These are phyloP conservation scores for Anolis sagrei DNA, from an alignment of 2,113 vertebrate species.

Conservation along the genomic window DNA sequence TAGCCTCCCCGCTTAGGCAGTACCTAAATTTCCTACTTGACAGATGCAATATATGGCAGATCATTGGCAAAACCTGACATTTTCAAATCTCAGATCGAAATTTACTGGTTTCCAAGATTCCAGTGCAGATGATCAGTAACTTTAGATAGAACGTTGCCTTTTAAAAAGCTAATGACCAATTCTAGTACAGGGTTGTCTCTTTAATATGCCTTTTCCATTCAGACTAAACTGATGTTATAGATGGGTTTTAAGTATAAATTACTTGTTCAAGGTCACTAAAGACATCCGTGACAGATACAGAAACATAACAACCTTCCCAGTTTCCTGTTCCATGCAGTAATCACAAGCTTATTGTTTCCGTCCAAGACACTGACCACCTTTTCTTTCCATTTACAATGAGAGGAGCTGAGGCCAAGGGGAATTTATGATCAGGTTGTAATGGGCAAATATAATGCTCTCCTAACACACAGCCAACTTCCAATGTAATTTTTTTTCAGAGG, in stretches of 20 bases:
- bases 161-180: not conserved
- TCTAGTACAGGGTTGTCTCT: not conserved
- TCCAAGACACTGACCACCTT: not conserved
- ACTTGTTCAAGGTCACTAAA: not conserved
- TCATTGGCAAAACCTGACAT: not conserved
- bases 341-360: not conserved
- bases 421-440: conserved; percentile 1
- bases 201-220: not conserved
- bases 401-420: not conserved
- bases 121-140: too few relatives aligned
- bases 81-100: not conserved
- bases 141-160: not conserved
- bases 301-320: not conserved
- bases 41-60: not conserved
- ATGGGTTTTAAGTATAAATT: not conserved
- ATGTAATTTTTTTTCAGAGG: not conserved
- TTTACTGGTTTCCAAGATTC: not conserved
- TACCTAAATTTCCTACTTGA: too few relatives aligned
- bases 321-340: conserved; percentile 2
- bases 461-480: not conserved
- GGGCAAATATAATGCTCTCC: not conserved
- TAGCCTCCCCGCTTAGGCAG: too few relatives aligned
- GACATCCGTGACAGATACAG: not conserved
- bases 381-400: not conserved
- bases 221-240: not conserved